Evolutionary conservation across 2,888 invertebrate genomes (phyloP).

Genomic region (Melanotus villosus): DNA sequence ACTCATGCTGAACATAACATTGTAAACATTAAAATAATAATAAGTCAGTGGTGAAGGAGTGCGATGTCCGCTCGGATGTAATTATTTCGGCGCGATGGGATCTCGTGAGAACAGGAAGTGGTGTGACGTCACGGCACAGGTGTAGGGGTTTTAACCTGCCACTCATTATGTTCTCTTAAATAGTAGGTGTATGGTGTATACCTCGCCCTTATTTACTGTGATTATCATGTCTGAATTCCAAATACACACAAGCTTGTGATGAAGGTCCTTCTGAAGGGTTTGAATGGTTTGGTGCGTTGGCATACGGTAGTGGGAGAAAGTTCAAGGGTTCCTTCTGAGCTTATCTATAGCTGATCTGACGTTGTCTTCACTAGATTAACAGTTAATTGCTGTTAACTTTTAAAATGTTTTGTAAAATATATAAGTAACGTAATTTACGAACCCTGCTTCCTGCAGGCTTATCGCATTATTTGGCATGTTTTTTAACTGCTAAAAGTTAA

Average conservation of each 20-base stretch:
- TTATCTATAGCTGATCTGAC: no score
- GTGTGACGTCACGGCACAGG: slow-evolving; percentile 66
- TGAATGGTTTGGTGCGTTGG: no score
- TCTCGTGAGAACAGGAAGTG: slow-evolving; percentile 68
- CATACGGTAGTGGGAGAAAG: no score
- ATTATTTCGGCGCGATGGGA: slow-evolving; percentile 68
- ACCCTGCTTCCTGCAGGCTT: no score
- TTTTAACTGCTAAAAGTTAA: no score
- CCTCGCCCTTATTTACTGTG: slow-evolving; percentile 32
- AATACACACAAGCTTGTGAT: neutral
- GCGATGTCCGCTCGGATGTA: slow-evolving; percentile 63
- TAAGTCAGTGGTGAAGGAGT: slow-evolving; percentile 46
- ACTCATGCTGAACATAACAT: slow-evolving; percentile 34
- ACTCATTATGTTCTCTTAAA: slow-evolving; percentile 51
- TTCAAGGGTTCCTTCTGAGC: no score
- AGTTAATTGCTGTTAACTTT: no score
- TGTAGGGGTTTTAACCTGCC: slow-evolving; percentile 62
- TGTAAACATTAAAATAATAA: slow-evolving; percentile 45
- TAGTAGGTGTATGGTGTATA: slow-evolving; percentile 37
- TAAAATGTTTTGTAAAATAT: no score
- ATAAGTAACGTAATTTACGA: no score
- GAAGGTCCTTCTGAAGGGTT: slow-evolving; percentile 2
- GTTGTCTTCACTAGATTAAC: no score
- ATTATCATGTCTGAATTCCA: slow-evolving; percentile 35
- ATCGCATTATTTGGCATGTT: no score